Evolutionary conservation across 1,140 invertebrate genomes (phyloP), one percentile per base, ranked within the genome.

Genomic region (Penaeus indicus): DNA sequence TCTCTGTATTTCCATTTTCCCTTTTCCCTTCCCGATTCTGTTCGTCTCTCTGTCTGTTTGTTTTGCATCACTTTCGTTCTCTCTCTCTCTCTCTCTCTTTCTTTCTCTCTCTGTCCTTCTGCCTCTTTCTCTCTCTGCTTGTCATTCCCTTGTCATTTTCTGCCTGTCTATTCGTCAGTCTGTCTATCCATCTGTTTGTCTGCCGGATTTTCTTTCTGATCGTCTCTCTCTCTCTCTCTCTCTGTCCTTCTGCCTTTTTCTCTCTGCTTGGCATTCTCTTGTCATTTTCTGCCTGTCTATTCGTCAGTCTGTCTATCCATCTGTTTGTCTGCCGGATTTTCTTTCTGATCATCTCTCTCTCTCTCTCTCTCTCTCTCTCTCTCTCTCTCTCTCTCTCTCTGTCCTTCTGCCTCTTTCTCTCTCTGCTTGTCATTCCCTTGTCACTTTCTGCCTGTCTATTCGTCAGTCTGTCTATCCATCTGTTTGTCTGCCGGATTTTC

Each of bases 1-100:
- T 21, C 11, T 72, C 19, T 72, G 1, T 67, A 4, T 67, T 25
- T 19, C 67, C 4, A 8, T 72, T 32, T 72, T 32, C 16, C 3
- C 11, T 32, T 21, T 32, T 72, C 67, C 32, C 67, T 72, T 32
- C 0, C 16, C 18, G 10, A 13, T 19, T 72, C 67, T 72, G 10
- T 72, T 16, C 18, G 10, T 72, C 67, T 69, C 64, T 69, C 67
- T 72, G 10, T 72, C 19, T 72, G 10, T 72, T 21, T 72, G 10
- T 72, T 19, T 72, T 25, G 7, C 5, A 8, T 72, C 67, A 16
- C 32, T 72, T 8, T 72, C 32, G 7, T 8, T 72, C 67, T 72
- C n/a, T 72, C 67, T 72, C n/a, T 67, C 32, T 72, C 32, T 32
- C 32, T 32, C 67, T 72, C 67, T 72, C 67, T 72, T 21, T 72